Percentiles rank a stretch among this genome's conserved stretches.
These are phyloP conservation scores for Pseudococcus viburni DNA, from an alignment of 2,888 invertebrate species.

Conservation along the genomic window DNA sequence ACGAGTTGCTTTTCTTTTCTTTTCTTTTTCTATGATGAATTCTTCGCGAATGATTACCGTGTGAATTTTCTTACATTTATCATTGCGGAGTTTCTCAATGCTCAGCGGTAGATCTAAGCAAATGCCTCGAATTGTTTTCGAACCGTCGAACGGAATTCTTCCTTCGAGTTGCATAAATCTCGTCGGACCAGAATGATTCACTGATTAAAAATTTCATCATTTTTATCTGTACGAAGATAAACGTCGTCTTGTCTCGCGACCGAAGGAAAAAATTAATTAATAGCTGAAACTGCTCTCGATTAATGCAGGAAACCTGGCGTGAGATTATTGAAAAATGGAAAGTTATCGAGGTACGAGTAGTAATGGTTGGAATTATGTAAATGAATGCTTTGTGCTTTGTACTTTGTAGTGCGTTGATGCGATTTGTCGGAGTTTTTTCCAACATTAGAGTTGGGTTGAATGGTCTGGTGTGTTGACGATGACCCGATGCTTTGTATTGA, in stretches of 20 bases:
- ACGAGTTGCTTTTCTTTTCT: not conserved
- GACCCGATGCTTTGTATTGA: too few species aligned
- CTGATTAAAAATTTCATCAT: not conserved
- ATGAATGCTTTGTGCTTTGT: not conserved
- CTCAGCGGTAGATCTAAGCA: not conserved
- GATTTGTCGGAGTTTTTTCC: not conserved
- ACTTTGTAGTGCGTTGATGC: not conserved
- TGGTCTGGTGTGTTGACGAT: not conserved
- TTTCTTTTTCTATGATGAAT: not conserved
- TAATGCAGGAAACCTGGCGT: not conserved
- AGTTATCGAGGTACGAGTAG: not conserved
- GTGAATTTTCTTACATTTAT: not conserved
- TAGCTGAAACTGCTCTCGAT: not conserved
- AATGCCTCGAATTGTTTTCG: not conserved
- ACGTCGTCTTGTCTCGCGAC: not conserved
- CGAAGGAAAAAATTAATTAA: not conserved
- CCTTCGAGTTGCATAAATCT: slow-evolving; percentile 1
- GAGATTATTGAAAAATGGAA: not conserved
- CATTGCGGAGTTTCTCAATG: not conserved
- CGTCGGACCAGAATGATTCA: not conserved
- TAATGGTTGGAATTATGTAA: not conserved
- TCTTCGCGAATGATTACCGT: not conserved
- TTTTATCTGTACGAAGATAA: not conserved
- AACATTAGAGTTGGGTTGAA: not conserved
- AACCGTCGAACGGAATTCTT: not conserved